Evolutionary conservation across 2,113 vertebrate species (phyloP).

Genomic region (Menidia beryllina): DNA sequence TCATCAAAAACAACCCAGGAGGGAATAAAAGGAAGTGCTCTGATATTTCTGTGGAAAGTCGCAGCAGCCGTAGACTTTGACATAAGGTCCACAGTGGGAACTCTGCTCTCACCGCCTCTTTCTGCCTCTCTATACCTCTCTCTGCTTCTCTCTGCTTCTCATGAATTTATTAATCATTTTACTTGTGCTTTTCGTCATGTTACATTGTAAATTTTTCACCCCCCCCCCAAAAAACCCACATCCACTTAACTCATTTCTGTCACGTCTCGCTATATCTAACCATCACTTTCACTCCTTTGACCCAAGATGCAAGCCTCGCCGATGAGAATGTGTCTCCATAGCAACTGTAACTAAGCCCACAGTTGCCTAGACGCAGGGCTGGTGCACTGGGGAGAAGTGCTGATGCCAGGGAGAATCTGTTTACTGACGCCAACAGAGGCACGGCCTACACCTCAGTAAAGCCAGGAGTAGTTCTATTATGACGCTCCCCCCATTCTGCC

Average conservation of each 20-base stretch:
- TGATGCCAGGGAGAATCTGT: conserved; percentile 71
- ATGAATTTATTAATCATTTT: conserved; percentile 23
- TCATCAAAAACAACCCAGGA: conserved; percentile 32
- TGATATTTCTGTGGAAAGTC: conserved; percentile 24
- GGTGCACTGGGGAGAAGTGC: conserved; percentile 56
- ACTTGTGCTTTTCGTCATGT: conserved; percentile 6
- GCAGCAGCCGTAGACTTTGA: conserved; percentile 22
- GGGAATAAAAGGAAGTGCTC: conserved; percentile 38
- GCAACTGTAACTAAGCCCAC: conserved; percentile 77
- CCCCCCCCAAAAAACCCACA: conserved; percentile 1
- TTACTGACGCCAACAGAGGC: conserved; percentile 62
- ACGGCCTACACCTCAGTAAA: conserved; percentile 59
- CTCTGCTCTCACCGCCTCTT: background rate
- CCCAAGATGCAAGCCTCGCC: conserved; percentile 33
- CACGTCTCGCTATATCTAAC: conserved; percentile 41
- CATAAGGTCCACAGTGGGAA: conserved; percentile 21
- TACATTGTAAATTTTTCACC: background rate
- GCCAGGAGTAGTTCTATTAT: conserved; percentile 52
- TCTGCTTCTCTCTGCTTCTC: conserved; percentile 13
- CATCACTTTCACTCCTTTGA: conserved; percentile 19
- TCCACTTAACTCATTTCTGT: conserved; percentile 24
- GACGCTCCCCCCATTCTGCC: conserved; percentile 28
- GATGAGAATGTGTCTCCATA: conserved; percentile 74
- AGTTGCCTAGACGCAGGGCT: conserved; percentile 75
- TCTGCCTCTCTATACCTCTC: conserved; percentile 12